These are phyloP conservation scores for Xiphophorus maculatus DNA, from an alignment of 2,113 vertebrate genomes.

Conservation along the genomic window DNA sequence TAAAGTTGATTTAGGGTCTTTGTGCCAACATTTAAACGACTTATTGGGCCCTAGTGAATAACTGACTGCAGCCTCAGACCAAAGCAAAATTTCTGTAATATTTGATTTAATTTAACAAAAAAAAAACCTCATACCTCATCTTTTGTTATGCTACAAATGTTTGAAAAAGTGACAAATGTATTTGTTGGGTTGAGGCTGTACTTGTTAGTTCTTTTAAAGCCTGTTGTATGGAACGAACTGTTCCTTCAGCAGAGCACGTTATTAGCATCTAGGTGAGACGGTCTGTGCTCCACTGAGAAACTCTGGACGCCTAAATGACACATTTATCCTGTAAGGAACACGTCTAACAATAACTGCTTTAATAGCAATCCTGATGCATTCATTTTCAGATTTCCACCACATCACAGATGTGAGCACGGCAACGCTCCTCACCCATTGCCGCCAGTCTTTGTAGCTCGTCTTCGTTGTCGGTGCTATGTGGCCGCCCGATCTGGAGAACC, in stretches of 20 bases:
- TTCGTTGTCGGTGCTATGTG: constrained; percentile 92
- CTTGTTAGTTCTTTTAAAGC: neutral
- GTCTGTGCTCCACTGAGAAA: neutral
- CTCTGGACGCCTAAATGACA: neutral
- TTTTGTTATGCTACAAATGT: too few species aligned
- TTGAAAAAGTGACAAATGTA: neutral
- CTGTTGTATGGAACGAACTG: too few species aligned
- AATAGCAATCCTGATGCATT: neutral
- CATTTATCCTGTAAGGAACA: neutral
- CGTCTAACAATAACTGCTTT: neutral
- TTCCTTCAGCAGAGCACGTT: too few species aligned
- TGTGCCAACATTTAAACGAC: too few species aligned
- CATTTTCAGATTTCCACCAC: neutral
- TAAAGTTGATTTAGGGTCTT: too few species aligned
- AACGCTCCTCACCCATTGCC: constrained; percentile 85
- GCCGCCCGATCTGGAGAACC: constrained; percentile 92
- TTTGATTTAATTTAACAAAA: neutral
- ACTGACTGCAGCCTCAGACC: neutral
- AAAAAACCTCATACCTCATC: too few species aligned
- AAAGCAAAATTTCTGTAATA: neutral
- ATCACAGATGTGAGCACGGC: neutral
- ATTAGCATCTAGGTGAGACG: neutral
- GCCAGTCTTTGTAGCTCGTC: constrained; percentile 93
- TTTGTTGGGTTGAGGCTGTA: neutral
- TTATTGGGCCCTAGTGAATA: too few species aligned